Evolutionary conservation across 2,113 vertebrate genomes (phyloP).

Genomic region (Syngnathus floridae): DNA sequence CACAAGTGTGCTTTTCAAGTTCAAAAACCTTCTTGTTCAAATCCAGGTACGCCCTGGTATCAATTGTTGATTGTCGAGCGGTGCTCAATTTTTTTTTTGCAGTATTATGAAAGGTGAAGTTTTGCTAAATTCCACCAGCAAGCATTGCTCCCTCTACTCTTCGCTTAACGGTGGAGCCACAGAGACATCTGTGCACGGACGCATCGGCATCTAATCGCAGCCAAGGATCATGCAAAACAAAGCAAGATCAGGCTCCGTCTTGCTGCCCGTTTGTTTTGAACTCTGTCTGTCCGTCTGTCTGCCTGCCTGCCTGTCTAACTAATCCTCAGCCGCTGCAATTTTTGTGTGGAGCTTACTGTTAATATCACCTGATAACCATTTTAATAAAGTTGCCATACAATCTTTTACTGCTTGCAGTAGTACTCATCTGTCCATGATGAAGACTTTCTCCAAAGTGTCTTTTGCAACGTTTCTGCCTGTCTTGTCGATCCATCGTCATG

Average conservation of each 20-base stretch:
- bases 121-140: conserved; percentile 8
- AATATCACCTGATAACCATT: background rate
- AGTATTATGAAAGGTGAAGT: background rate
- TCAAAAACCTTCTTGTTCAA: no score
- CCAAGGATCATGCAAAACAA: conserved; percentile 22
- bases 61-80: no score
- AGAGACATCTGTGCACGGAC: conserved; percentile 34
- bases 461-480: background rate
- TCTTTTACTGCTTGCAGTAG: background rate
- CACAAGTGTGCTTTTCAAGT: no score
- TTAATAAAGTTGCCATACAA: background rate
- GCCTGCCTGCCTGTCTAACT: conserved; percentile 6
- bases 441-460: conserved; percentile 11
- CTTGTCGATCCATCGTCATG: conserved; percentile 6
- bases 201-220: conserved; percentile 20
- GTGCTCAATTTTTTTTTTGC: background rate
- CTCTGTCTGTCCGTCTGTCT: conserved; percentile 4
- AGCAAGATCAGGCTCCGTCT: conserved; percentile 21
- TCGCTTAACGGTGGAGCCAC: conserved; percentile 24
- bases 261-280: conserved; percentile 21
- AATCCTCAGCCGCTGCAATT: background rate
- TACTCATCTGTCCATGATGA: background rate
- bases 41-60: no score
- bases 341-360: background rate
- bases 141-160: conserved; percentile 3